These are phyloP conservation scores for Chrysodeixis includens DNA, from an alignment of 2,888 invertebrate genomes.

Conservation along the genomic window DNA sequence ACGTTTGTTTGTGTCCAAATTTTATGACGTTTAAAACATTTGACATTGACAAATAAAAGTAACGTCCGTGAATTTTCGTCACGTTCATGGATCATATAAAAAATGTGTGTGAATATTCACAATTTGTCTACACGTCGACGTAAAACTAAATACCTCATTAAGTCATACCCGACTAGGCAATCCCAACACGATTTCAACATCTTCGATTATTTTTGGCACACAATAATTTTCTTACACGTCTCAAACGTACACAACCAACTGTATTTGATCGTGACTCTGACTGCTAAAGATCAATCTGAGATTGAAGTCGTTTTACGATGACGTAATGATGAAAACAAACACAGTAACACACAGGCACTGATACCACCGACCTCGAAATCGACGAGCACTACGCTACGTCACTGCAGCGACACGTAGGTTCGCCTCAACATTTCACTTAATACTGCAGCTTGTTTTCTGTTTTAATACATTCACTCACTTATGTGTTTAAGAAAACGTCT, in stretches of 20 bases:
- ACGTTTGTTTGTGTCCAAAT: neutral
- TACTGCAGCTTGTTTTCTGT: constrained; percentile 56
- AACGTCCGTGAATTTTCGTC: constrained; percentile 48
- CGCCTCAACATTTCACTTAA: constrained; percentile 67
- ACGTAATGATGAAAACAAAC: constrained; percentile 86
- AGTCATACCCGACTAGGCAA: constrained; percentile 81
- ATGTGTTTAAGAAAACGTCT: constrained; percentile 30
- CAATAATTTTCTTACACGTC: constrained; percentile 61
- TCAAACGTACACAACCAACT: constrained; percentile 48
- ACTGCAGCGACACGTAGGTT: constrained; percentile 64
- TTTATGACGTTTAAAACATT: constrained; percentile 24
- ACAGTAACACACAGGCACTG: constrained; percentile 60
- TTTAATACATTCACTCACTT: constrained; percentile 39
- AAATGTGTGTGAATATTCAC: neutral
- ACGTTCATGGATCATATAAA: constrained; percentile 21
- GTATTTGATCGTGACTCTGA: constrained; percentile 61
- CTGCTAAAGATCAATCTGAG: constrained; percentile 64
- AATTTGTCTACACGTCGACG: constrained; percentile 12
- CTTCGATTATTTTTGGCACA: constrained; percentile 63
- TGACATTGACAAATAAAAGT: constrained; percentile 54
- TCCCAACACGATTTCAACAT: constrained; percentile 86
- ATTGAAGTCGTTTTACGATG: constrained; percentile 70
- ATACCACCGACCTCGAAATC: constrained; percentile 72
- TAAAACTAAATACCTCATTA: constrained; percentile 54
- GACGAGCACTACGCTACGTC: constrained; percentile 66